Evolutionary conservation across 1,140 invertebrate species (phyloP), one percentile per base, ranked within the genome.

Genomic region (Lasaia peninsularis): DNA sequence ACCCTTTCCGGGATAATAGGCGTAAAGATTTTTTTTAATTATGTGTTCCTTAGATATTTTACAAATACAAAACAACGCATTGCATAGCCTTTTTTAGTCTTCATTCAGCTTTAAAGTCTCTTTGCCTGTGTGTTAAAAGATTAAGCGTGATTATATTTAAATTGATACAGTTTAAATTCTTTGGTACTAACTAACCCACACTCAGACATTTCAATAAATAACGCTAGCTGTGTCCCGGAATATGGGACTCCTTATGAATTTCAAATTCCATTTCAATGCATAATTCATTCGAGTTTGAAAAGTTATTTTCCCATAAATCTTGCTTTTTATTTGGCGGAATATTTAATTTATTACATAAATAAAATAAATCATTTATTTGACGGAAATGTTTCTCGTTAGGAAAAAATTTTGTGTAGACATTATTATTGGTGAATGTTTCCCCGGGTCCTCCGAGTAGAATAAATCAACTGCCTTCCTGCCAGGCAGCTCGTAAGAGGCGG

Each of bases 251-350:
- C 58, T 70, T 74, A 72, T 77, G 71, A 76, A 76, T 73, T 76
- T 68, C 71, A 73, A 76, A 76, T 73, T 67, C 57, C 56, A 74
- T 71, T 69, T 68, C 65, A 69, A 74, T 74, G 60, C 63, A 69
- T 71, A 68, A 71, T 75, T 69, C 60, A 63, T 69, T 58, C 14
- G 59, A 60, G 61, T 67, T 66, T 55, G 59, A 48, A 62, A 71
- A 73, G 60, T 69, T 72, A 64, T 67, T 71, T 71, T 71, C 66
- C 62, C 58, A 44, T 51, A 70, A 69, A 71, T 63, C 60, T 62
- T 60, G 44, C 40, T 67, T 60, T 44, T 48, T 52, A 24, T 52
- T 58, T 52, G 56, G 18, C 14, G 2, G 40, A 44, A 44, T 44
- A 18, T 35, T 35, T 54, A 20, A 35, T 35, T 54, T 54, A 54